Percentiles rank a stretch among this genome's conserved stretches.
phyloP scores from a whole-genome alignment of 2,888 invertebrate genomes.

The Agrochola lota region DNA sequence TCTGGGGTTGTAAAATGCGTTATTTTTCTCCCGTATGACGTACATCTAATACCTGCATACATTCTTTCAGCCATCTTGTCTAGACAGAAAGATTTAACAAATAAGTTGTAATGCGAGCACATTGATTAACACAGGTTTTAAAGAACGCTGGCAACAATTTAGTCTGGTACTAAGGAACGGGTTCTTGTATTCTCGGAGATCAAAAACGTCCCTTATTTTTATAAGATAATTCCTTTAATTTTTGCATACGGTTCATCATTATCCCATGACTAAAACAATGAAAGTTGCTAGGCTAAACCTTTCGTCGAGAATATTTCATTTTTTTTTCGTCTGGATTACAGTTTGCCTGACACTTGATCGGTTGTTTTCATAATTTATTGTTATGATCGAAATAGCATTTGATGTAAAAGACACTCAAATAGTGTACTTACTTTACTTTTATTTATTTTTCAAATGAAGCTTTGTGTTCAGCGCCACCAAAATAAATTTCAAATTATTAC shows the following conservation, averaged over 20 bases:
- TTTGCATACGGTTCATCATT: not conserved
- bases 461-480: not conserved
- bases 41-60: not conserved
- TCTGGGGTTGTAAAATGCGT: not conserved
- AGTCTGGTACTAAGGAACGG: slow-evolving; percentile 9
- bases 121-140: slow-evolving; percentile 27
- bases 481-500: not conserved
- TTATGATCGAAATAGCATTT: not conserved
- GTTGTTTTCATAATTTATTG: not conserved
- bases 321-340: not conserved
- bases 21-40: not conserved
- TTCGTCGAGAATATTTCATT: not conserved
- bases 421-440: too few relatives aligned
- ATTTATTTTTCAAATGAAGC: not conserved
- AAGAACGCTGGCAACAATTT: slow-evolving; percentile 13
- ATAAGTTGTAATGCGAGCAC: not conserved
- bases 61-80: not conserved
- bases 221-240: not conserved
- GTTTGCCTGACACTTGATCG: not conserved
- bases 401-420: not conserved
- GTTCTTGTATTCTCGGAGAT: slow-evolving; percentile 9
- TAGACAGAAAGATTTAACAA: slow-evolving; percentile 18
- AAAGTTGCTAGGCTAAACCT: not conserved
- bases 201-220: not conserved
- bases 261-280: not conserved